phyloP scores from a whole-genome alignment of 2,888 invertebrate genomes.

The Spisula solida region DNA sequence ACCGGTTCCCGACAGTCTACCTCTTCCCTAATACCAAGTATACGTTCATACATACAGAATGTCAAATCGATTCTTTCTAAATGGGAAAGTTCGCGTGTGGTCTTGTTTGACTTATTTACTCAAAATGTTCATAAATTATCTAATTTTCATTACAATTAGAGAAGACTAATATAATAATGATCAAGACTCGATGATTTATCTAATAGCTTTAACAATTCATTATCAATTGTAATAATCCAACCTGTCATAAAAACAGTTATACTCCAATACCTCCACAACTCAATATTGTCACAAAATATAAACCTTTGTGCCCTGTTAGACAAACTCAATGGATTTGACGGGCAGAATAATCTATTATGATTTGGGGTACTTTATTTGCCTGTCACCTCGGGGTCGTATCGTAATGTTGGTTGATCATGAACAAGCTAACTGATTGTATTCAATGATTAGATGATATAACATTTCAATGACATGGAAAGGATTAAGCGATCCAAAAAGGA shows the following conservation, averaged over 20 bases:
- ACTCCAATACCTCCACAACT: slow-evolving; percentile 29
- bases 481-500: not conserved
- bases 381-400: slow-evolving; percentile 36
- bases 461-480: not conserved
- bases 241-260: slow-evolving; percentile 42
- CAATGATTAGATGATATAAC: not conserved
- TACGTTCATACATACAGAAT: too few species aligned
- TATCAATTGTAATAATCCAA: slow-evolving; percentile 39
- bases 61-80: too few species aligned
- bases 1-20: too few species aligned
- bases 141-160: not conserved
- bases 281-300: slow-evolving; percentile 45
- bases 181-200: not conserved
- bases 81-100: not conserved
- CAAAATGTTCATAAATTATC: not conserved
- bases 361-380: slow-evolving; percentile 37
- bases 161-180: not conserved
- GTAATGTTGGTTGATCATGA: not conserved
- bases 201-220: slow-evolving; percentile 19
- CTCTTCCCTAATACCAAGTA: too few species aligned
- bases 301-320: slow-evolving; percentile 48
- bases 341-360: slow-evolving; percentile 44
- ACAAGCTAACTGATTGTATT: not conserved
- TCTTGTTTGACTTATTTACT: not conserved
- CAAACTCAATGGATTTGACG: slow-evolving; percentile 42